Evolutionary conservation across 35 echinoderm and acorn worm genomes (phyloP), one percentile per base, ranked within the genome.

Genomic region (Nesometra sesokonis): DNA sequence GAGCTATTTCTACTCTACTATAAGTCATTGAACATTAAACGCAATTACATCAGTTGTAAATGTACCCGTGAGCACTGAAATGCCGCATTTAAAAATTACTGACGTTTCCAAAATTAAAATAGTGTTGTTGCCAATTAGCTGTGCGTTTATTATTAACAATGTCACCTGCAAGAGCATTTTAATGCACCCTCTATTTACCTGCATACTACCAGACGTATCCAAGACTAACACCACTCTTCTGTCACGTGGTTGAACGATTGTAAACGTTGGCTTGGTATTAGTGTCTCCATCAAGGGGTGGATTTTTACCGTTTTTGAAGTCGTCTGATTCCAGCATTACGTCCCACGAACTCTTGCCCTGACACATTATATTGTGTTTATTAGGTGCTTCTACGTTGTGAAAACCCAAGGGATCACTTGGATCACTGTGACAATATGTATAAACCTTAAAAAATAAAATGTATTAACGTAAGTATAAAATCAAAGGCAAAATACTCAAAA

Each of bases 291-390:
- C 52, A 19, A 31, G 30, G 0, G 91, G 86, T 23, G 81, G 91
- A 32, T 92, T 92, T n/a, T 17, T 39, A 32, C 77, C 46, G 17
- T 46, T 38, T 0, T 37, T 40, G 36, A 92, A 92, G 35, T 92
- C 91, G 27, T 81, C 30, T 33, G 86, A 77, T 36, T 35, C 37
- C 37, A 88, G 77, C 82, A 92, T 92, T 30, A 92, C 82, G 27
- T 92, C 91, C 86, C 86, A 87, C 7, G 86, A 57, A 77, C 91
- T 92, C 77, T 84, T 87, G 33, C 91, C 77, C 32, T 77, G 17
- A 46, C 91, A 92, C 33, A 88, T 80, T n/a, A 36, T 88, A 81
- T 92, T 92, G 31, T 92, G 91, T 36, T 87, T 77, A n/a, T 81
- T 77, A 33, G 91, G 91, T 0, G 91, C 91, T 30, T 92, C 91